Evolutionary conservation across 2,888 invertebrate genomes (phyloP).

Genomic region (Eudemis profundana): DNA sequence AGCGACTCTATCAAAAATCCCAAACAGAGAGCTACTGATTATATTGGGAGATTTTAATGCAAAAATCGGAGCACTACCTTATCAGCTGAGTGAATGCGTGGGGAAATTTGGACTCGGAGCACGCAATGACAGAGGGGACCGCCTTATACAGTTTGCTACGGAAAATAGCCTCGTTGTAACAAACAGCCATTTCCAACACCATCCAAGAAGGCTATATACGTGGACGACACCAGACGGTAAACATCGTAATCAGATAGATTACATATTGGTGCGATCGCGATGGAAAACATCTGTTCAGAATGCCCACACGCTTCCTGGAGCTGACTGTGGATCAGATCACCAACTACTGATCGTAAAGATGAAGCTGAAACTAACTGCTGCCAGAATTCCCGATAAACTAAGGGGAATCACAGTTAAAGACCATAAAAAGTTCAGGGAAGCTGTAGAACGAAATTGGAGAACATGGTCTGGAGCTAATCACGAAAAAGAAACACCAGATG

Average conservation of each 20-base stretch:
- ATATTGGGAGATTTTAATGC: not conserved
- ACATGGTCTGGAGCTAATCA: too few species aligned
- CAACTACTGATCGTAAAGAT: too few species aligned
- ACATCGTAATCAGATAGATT: constrained; percentile 45
- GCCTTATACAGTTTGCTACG: not conserved
- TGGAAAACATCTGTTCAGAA: too few species aligned
- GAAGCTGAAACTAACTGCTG: too few species aligned
- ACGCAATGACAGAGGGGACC: not conserved
- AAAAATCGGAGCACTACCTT: not conserved
- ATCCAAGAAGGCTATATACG: constrained; percentile 42
- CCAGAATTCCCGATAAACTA: too few species aligned
- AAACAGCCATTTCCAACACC: constrained; percentile 46
- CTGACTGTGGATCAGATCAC: too few species aligned
- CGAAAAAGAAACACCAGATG: too few species aligned
- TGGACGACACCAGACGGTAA: constrained; percentile 43
- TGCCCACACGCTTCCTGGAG: too few species aligned
- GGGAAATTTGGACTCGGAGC: not conserved
- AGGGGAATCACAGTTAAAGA: too few species aligned
- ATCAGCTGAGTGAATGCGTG: not conserved
- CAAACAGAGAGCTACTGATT: constrained; percentile 3
- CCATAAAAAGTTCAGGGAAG: too few species aligned
- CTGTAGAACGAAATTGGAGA: too few species aligned
- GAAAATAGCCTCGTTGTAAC: constrained; percentile 34
- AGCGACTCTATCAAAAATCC: not conserved
- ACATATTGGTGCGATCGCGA: not conserved